phyloP scores from a whole-genome alignment of 2,888 invertebrate genomes.

The Chironomus tentans region DNA sequence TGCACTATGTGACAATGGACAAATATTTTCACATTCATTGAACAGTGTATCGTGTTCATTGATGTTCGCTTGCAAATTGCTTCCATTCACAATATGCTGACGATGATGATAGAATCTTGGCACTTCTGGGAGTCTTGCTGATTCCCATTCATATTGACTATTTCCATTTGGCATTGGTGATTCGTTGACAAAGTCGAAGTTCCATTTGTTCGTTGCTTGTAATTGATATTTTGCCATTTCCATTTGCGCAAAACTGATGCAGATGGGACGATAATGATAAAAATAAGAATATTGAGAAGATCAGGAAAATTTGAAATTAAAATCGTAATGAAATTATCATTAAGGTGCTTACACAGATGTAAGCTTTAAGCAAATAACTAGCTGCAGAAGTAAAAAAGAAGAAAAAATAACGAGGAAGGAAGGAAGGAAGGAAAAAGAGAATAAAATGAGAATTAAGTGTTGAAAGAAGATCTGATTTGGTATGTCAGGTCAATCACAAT shows the following conservation, averaged over 20 bases:
- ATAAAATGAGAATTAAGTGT: background rate
- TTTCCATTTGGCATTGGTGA: background rate
- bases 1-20: constrained; percentile 4
- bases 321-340: too few species aligned
- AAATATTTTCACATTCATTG: constrained; percentile 24
- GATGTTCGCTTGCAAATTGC: background rate
- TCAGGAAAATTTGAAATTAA: background rate
- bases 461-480: background rate
- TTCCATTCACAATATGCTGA: background rate
- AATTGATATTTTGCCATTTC: constrained; percentile 23
- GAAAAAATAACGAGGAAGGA: background rate
- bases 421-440: background rate
- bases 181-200: constrained; percentile 21
- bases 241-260: constrained; percentile 11
- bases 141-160: constrained; percentile 13
- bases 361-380: too few species aligned
- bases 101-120: constrained; percentile 22
- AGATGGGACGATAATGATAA: background rate
- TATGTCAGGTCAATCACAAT: background rate
- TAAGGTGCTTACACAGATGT: too few species aligned
- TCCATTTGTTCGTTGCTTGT: constrained; percentile 22
- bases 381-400: background rate
- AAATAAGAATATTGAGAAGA: background rate
- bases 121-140: background rate
- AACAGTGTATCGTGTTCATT: background rate